Percentiles rank a stretch among this genome's conserved stretches.
phyloP scores from a whole-genome alignment of 2,797 vertebrate genomes.

The Percopsis omiscomaycus region DNA sequence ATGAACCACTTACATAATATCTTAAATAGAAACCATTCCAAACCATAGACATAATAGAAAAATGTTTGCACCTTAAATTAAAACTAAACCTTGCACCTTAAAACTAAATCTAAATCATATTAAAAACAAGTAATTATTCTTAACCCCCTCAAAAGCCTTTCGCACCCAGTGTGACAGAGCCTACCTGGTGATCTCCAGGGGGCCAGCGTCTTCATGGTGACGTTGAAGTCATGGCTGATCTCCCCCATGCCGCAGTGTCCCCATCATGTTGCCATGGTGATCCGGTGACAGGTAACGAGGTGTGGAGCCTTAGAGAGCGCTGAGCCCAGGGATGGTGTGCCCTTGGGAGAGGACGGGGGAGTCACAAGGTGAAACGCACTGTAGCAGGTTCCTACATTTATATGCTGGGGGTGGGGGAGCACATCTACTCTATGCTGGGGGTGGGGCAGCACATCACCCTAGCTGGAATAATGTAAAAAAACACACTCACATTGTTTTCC shows the following conservation, averaged over 20 bases:
- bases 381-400: slow-evolving; percentile 54
- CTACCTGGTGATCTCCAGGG: slow-evolving; percentile 76
- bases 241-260: slow-evolving; percentile 77
- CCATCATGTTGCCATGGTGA: slow-evolving; percentile 76
- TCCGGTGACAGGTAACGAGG: slow-evolving; percentile 42
- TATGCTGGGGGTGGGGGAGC: slow-evolving; percentile 60
- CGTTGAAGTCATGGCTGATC: slow-evolving; percentile 79
- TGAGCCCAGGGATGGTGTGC: slow-evolving; percentile 43
- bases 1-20: too few species aligned
- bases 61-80: too few species aligned
- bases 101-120: too few species aligned
- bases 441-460: too few species aligned
- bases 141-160: too few species aligned
- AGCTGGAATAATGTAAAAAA: too few species aligned
- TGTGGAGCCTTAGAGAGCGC: background rate
- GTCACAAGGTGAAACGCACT: slow-evolving; percentile 11
- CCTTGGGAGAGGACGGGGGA: slow-evolving; percentile 57
- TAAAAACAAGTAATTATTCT: too few species aligned
- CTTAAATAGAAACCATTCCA: too few species aligned
- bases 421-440: slow-evolving; percentile 48
- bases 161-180: background rate
- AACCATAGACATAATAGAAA: too few species aligned
- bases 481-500: slow-evolving; percentile 3
- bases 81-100: too few species aligned
- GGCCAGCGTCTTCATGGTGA: slow-evolving; percentile 73